A percentile compares a stretch with the other conserved stretches of the same genome.
These are phyloP conservation scores for Sinelater perroti DNA, from an alignment of 2,888 invertebrate genomes.

Conservation along the genomic window DNA sequence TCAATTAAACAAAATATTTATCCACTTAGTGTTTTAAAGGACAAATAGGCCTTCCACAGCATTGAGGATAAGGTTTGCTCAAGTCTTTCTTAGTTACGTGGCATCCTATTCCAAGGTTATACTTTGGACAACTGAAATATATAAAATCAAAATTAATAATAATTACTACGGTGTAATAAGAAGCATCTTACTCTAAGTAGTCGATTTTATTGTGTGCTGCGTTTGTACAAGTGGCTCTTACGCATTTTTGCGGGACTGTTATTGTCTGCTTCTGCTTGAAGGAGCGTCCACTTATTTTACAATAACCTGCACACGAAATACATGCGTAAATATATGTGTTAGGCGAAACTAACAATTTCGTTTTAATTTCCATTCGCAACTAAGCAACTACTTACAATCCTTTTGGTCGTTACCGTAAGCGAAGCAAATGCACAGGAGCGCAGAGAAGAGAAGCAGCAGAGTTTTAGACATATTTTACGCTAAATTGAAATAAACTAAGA, in stretches of 20 bases:
- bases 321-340: no score
- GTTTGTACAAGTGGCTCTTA: conserved; percentile 3
- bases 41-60: conserved; percentile 8
- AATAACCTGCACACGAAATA: no score
- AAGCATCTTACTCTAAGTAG: neutral
- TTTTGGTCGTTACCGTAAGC: no score
- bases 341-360: no score
- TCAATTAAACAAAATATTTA: no score
- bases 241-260: conserved; percentile 1
- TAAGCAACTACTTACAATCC: no score
- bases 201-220: neutral
- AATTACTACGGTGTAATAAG: neutral
- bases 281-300: neutral
- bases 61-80: neutral
- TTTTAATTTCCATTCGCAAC: no score
- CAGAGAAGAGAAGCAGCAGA: no score
- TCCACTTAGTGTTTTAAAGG: neutral
- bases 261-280: conserved; percentile 1
- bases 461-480: no score
- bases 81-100: conserved; percentile 1
- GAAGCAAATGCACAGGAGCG: no score
- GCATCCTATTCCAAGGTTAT: conserved; percentile 1
- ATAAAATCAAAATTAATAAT: neutral
- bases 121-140: neutral
- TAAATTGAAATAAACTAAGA: no score